Conservation (phyloP, 2,797 vertebrate genomes). For the Poeciliopsis turneri region DNA sequence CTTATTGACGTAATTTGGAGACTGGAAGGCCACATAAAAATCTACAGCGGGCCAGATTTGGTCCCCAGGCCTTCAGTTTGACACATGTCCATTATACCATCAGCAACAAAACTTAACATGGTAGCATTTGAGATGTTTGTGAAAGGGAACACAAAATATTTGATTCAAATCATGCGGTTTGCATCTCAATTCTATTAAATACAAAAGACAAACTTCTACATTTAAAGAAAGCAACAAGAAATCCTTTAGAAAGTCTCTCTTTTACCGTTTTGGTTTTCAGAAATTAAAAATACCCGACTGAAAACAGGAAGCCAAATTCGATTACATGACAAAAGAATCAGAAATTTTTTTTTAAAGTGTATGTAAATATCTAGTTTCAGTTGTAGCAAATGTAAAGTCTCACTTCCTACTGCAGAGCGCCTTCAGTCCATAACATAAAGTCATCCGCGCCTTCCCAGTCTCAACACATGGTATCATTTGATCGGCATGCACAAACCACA, state of each 20-base stretch:
- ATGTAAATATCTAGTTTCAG: background rate
- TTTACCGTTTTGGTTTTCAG: background rate
- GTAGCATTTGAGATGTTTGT: background rate
- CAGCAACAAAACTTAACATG: too few species aligned
- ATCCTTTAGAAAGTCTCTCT: background rate
- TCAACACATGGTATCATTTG: conserved; percentile 56
- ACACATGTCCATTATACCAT: too few species aligned
- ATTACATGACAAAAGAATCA: background rate
- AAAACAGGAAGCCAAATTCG: background rate
- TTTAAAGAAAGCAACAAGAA: background rate
- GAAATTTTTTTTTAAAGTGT: background rate
- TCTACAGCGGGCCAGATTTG: too few species aligned
- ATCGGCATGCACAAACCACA: conserved; percentile 58
- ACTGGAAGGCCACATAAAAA: too few species aligned
- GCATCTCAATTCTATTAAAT: background rate
- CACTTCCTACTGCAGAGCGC: conserved; percentile 17
- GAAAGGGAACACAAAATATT: background rate
- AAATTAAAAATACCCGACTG: background rate
- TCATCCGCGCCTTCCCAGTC: conserved; percentile 41
- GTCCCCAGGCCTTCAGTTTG: too few species aligned
- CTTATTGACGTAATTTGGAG: too few species aligned
- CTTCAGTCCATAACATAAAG: conserved; percentile 34
- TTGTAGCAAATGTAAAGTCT: conserved; percentile 9
- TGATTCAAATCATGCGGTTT: background rate
- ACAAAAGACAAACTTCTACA: background rate